Evolutionary conservation across 2,888 invertebrate species (phyloP), one percentile per base, ranked within the genome.

Genomic region (Melanostoma mellinum): DNA sequence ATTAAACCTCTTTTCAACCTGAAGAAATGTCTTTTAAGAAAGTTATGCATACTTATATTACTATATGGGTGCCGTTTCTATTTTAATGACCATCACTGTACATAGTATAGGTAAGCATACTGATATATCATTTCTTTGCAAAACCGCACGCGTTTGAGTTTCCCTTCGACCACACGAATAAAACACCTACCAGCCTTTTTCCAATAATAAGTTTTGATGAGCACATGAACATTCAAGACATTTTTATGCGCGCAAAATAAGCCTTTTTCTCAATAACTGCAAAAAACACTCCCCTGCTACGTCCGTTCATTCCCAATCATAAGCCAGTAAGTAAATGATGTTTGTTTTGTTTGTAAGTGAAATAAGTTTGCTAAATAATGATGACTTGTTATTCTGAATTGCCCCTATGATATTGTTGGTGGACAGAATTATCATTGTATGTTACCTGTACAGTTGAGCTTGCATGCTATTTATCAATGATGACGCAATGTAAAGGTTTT

Each of bases 81-180:
- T n/a, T n/a, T n/a, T n/a, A n/a, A n/a, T n/a, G n/a, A n/a, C n/a
- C n/a, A n/a, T n/a, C n/a, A n/a, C n/a, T n/a, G n/a, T n/a, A n/a
- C n/a, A n/a, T n/a, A n/a, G n/a, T n/a, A n/a, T n/a, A 20, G 20
- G 20, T 20, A 20, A 20, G 60, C 68, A 32, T 6, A 20, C 32
- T 4, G 32, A 52, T 33, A 30, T 33, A 0, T 4, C n/a, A 40
- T 6, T 36, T 44, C 32, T 58, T 60, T 38, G 38, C 32, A 32
- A 53, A 60, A n/a, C 58, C 58, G 53, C 44, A 75, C 68, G 75
- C 75, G 67, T 75, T 52, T 67, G 60, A 42, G 58, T 10, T 3
- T 10, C 42, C 35, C 40, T 44, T n/a, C 20, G 20, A 20, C 20
- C 20, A 20, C 20, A 20, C 20, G 20, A 20, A 20, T 20, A 20